phyloP scores from a whole-genome alignment of 2,113 vertebrate genomes.

The Bujurquina vittata region DNA sequence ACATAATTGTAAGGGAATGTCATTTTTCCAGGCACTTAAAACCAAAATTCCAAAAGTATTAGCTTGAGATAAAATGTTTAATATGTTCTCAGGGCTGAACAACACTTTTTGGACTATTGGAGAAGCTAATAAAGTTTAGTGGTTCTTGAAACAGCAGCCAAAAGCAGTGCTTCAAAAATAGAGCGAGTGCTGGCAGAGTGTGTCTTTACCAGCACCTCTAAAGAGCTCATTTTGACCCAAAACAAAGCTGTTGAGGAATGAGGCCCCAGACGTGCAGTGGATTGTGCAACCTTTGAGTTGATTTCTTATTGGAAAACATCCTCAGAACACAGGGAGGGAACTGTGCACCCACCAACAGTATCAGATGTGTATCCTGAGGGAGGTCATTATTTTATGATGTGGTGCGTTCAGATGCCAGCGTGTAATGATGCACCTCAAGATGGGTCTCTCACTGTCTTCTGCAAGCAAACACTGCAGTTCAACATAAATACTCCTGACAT shows the following conservation, averaged over 20 bases:
- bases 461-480: slow-evolving; percentile 34
- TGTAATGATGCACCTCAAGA: slow-evolving; percentile 51
- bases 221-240: slow-evolving; percentile 22
- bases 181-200: slow-evolving; percentile 17
- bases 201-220: slow-evolving; percentile 17
- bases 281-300: slow-evolving; percentile 47
- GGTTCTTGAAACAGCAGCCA: not conserved
- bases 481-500: slow-evolving; percentile 35
- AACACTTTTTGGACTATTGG: not conserved
- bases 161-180: slow-evolving; percentile 11
- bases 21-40: slow-evolving; percentile 14
- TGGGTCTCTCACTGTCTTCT: slow-evolving; percentile 43
- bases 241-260: slow-evolving; percentile 34
- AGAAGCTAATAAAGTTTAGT: slow-evolving; percentile 3
- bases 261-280: not conserved
- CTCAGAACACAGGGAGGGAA: slow-evolving; percentile 32
- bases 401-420: slow-evolving; percentile 57
- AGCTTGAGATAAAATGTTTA: slow-evolving; percentile 29
- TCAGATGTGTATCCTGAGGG: slow-evolving; percentile 67
- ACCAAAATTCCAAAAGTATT: slow-evolving; percentile 26
- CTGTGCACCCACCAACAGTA: slow-evolving; percentile 60
- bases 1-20: slow-evolving; percentile 4
- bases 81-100: not conserved
- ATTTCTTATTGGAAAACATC: slow-evolving; percentile 55
- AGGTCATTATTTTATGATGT: slow-evolving; percentile 62